These are phyloP conservation scores for Paratilapia polleni DNA, from an alignment of 2,113 vertebrate genomes.

Conservation along the genomic window DNA sequence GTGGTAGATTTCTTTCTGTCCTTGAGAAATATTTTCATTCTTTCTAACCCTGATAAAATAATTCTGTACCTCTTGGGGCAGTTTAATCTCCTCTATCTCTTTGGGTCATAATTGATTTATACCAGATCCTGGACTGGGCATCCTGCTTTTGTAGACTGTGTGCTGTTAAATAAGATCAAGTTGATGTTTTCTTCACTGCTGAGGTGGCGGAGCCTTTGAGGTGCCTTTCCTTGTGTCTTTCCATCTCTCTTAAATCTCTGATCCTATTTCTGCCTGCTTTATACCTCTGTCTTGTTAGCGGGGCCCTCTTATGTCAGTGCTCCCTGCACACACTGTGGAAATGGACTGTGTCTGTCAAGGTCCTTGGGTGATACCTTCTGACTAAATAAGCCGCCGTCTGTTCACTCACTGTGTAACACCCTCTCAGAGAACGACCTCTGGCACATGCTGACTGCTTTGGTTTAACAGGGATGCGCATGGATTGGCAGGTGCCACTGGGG, in stretches of 20 bases:
- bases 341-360: conserved; percentile 36
- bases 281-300: conserved; percentile 25
- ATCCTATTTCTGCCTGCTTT: conserved; percentile 25
- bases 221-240: conserved; percentile 21
- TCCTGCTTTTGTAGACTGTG: neutral
- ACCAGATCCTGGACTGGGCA: conserved; percentile 1
- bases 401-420: conserved; percentile 36
- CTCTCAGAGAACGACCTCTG: conserved; percentile 45
- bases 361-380: conserved; percentile 50
- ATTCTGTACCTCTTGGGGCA: neutral
- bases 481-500: conserved; percentile 43
- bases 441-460: conserved; percentile 65
- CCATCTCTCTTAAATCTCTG: conserved; percentile 12
- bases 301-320: conserved; percentile 26
- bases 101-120: conserved; percentile 28
- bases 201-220: neutral
- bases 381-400: conserved; percentile 54
- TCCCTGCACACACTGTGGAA: conserved; percentile 38
- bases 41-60: conserved; percentile 29
- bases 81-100: conserved; percentile 16
- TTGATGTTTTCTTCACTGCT: conserved; percentile 22
- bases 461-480: conserved; percentile 63
- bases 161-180: conserved; percentile 12
- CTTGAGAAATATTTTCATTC: conserved; percentile 27
- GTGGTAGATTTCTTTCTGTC: conserved; percentile 22